phyloP scores from a whole-genome alignment of 2,888 invertebrate genomes.

The Phymatocera aterrima region DNA sequence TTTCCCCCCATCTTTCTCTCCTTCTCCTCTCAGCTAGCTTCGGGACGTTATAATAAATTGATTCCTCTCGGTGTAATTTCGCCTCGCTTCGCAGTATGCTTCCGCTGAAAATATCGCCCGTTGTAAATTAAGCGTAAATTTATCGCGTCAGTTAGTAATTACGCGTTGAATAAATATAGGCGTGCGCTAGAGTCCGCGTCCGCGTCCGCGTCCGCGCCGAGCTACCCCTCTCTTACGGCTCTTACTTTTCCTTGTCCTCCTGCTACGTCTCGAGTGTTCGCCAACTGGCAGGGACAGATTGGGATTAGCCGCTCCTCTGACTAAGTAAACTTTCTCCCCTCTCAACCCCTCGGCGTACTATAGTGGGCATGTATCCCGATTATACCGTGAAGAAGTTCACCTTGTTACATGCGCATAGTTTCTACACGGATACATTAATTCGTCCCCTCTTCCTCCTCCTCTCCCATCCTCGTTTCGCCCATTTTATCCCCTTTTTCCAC shows the following conservation, averaged over 20 bases:
- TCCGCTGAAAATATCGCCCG: constrained; percentile 54
- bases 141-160: constrained; percentile 58
- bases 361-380: no score
- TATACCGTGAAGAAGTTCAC: neutral
- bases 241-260: constrained; percentile 50
- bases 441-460: no score
- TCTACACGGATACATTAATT: no score
- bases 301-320: constrained; percentile 32
- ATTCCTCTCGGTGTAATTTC: constrained; percentile 19
- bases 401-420: no score
- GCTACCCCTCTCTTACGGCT: constrained; percentile 61
- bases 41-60: constrained; percentile 9
- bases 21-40: neutral
- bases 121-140: constrained; percentile 59
- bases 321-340: neutral
- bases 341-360: neutral
- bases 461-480: no score
- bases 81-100: constrained; percentile 23
- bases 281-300: constrained; percentile 45
- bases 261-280: constrained; percentile 22
- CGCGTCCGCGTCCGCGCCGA: constrained; percentile 45
- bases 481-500: no score
- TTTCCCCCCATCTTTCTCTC: neutral
- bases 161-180: constrained; percentile 60
- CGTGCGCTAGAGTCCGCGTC: constrained; percentile 72